These are phyloP conservation scores for Aulostomus chinensis DNA, from an alignment of 2,797 vertebrate species.

Conservation along the genomic window DNA sequence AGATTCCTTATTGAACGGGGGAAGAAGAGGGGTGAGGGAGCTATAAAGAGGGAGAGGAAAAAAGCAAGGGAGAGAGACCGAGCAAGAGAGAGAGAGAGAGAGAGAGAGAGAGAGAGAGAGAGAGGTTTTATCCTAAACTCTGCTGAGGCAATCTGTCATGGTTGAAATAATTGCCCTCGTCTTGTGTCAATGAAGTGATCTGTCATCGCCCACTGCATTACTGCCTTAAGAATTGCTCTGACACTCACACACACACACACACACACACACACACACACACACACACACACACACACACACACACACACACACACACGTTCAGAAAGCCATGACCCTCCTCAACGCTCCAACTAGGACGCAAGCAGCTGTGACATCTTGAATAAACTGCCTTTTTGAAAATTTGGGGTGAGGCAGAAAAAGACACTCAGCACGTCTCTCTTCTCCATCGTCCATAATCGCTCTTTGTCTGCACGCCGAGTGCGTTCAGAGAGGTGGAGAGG, in stretches of 20 bases:
- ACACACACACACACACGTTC: slow-evolving; percentile 24
- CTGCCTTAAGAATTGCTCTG: slow-evolving; percentile 52
- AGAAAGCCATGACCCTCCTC: slow-evolving; percentile 63
- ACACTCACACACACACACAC: slow-evolving; percentile 33
- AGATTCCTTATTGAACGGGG: slow-evolving; percentile 71
- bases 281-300: slow-evolving; percentile 10
- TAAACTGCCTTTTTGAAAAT: slow-evolving; percentile 44
- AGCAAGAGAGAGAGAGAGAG: slow-evolving; percentile 5
- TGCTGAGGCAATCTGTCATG: slow-evolving; percentile 86
- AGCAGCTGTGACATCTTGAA: slow-evolving; percentile 67
- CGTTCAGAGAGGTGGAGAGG: slow-evolving; percentile 2
- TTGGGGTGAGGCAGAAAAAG: background rate
- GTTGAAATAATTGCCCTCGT: slow-evolving; percentile 83
- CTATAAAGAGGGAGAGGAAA: slow-evolving; percentile 33
- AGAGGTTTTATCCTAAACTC: slow-evolving; percentile 72
- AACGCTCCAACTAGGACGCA: slow-evolving; percentile 58
- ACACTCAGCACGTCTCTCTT: slow-evolving; percentile 18
- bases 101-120: slow-evolving; percentile 20
- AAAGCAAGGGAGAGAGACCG: too few species aligned
- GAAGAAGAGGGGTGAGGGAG: slow-evolving; percentile 34
- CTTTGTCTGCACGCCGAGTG: slow-evolving; percentile 42
- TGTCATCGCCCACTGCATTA: slow-evolving; percentile 74
- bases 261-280: slow-evolving; percentile 11
- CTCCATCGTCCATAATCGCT: slow-evolving; percentile 42
- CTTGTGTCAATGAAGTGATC: slow-evolving; percentile 78